Percentiles rank a stretch among this genome's conserved stretches.
phyloP scores from a whole-genome alignment of 2,888 invertebrate genomes.

The Pheosia tremula region DNA sequence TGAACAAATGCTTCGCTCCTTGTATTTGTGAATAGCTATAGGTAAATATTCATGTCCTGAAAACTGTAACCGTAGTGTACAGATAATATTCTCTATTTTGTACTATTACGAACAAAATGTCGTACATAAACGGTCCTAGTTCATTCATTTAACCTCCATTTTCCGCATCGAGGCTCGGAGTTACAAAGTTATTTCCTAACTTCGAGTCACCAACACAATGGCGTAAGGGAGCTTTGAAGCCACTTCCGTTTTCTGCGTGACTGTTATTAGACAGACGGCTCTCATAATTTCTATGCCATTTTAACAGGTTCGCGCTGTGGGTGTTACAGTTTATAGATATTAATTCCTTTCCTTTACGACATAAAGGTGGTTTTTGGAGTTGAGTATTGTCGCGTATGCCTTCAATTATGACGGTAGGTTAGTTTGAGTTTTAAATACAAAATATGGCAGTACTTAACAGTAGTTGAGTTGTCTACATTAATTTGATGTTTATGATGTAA shows the following conservation, averaged over 20 bases:
- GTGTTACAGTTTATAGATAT: constrained; percentile 41
- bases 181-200: constrained; percentile 66
- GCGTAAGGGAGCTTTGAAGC: constrained; percentile 65
- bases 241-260: constrained; percentile 65
- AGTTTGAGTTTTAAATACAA: not conserved
- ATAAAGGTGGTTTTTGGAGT: constrained; percentile 4
- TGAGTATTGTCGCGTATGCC: not conserved
- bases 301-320: constrained; percentile 34
- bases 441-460: too few species aligned
- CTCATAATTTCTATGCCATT: constrained; percentile 52
- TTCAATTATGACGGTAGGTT: constrained; percentile 1
- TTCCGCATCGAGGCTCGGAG: constrained; percentile 58
- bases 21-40: too few species aligned
- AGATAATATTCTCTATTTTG: too few species aligned
- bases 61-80: too few species aligned
- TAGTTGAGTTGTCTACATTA: too few species aligned
- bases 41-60: too few species aligned
- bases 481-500: too few species aligned
- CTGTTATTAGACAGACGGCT: constrained; percentile 59
- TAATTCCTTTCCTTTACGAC: constrained; percentile 23
- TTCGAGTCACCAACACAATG: constrained; percentile 65
- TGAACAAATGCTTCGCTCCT: too few species aligned
- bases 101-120: constrained; percentile 34
- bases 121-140: constrained; percentile 51
- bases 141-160: constrained; percentile 58